Conservation (phyloP, 2,113 vertebrate genomes). For the Apteryx owenii region DNA sequence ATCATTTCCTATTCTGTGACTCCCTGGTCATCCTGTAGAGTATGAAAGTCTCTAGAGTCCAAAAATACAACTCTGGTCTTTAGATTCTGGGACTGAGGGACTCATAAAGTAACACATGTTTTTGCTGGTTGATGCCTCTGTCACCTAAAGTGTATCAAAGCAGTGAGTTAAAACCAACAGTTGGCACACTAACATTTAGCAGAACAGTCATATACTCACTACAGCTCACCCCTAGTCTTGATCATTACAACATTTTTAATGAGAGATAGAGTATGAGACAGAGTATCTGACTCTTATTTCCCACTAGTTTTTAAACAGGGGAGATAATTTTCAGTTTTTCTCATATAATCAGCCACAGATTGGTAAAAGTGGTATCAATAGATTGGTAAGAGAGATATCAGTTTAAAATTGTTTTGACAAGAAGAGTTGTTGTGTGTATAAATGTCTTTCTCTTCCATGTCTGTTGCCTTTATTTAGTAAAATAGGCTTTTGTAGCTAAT, state of each 20-base stretch:
- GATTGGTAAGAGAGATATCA: background rate
- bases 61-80: background rate
- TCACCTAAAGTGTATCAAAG: background rate
- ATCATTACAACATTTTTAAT: background rate
- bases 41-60: background rate
- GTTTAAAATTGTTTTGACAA: background rate
- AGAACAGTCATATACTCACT: background rate
- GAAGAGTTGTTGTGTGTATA: background rate
- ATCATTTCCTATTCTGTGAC: background rate
- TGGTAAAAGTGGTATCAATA: background rate
- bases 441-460: background rate
- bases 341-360: background rate
- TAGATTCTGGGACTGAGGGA: background rate
- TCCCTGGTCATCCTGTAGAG: background rate
- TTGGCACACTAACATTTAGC: background rate
- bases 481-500: background rate
- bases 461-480: background rate
- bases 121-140: background rate
- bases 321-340: background rate
- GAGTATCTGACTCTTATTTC: background rate
- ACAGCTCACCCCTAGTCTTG: background rate
- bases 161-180: background rate
- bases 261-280: background rate
- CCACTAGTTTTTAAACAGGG: background rate
- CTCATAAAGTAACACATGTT: background rate